Conservation (phyloP, 2,888 invertebrate genomes). For the Nineta flava region DNA sequence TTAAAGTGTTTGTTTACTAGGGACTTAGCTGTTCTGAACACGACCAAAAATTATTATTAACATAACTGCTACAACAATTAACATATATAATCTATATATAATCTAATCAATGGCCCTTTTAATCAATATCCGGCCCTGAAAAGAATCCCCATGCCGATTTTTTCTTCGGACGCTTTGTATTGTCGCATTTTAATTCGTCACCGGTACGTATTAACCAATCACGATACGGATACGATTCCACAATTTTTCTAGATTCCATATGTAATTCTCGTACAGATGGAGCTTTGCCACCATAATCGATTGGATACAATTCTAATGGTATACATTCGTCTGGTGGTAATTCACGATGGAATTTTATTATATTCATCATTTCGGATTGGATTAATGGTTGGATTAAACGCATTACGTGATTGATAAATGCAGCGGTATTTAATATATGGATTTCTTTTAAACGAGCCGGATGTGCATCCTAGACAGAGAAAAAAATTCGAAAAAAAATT, state of each 20-base stretch:
- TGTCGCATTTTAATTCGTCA: conserved; percentile 29
- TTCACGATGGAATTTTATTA: conserved; percentile 37
- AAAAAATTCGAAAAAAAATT: conserved; percentile 11
- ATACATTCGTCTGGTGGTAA: conserved; percentile 17
- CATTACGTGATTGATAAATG: conserved; percentile 53
- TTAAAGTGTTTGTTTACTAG: too few species aligned
- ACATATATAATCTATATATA: neutral
- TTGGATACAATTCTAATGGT: conserved; percentile 26
- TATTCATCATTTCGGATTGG: conserved; percentile 40
- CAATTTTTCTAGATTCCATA: conserved; percentile 36
- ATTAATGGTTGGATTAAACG: conserved; percentile 46
- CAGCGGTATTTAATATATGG: conserved; percentile 47
- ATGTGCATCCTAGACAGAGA: conserved; percentile 49
- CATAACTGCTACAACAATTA: neutral
- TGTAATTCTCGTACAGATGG: conserved; percentile 33
- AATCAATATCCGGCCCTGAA: conserved; percentile 10
- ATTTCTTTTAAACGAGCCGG: conserved; percentile 47
- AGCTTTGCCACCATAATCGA: conserved; percentile 45
- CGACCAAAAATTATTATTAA: too few species aligned
- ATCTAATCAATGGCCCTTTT: neutral
- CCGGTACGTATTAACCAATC: conserved; percentile 45
- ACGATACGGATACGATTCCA: conserved; percentile 38
- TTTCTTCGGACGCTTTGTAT: conserved; percentile 25
- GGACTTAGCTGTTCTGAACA: too few species aligned
- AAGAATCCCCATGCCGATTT: conserved; percentile 25